Evolutionary conservation across 2,113 vertebrate species (phyloP), one percentile per base, ranked within the genome.

Genomic region (Siniperca chuatsi): DNA sequence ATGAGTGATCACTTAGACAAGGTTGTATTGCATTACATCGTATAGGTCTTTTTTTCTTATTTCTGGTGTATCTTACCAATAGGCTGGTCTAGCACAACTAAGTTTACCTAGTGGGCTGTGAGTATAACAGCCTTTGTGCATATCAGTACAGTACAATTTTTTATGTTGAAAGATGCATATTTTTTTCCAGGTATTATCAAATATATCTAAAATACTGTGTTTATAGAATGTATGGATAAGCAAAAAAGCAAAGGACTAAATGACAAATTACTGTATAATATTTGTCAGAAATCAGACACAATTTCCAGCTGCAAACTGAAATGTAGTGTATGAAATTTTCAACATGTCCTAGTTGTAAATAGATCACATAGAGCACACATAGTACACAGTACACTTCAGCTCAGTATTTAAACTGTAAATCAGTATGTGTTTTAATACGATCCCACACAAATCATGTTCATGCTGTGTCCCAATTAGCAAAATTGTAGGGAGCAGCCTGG

Each of bases 391-490:
- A 37, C 35, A 42, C 18, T 62, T n/a, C 10, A 42, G 33, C 12
- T 54, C 21, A 62, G 60, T 50, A 50, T 50, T 50, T 50, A 6
- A 40, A 50, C 35, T 33, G 57, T 44, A 40, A 67, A 23, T 75
- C 35, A 15, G 42, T 62, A 29, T 35, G 71, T 82, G 15, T 68
- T 60, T 75, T 21, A 69, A 35, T 79, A 35, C 73, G 54, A 79
- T 79, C 33, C 33, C 21, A 57, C 44, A 75, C 40, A 65, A 21
- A 75, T 67, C 35, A 29, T 48, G 35, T 48, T 52, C 52, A 29
- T 55, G 11, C 73, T 52, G 67, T 58, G 23, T 82, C 35, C 10
- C 33, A 64, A 48, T 84, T 72, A 62, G 54, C 48, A 37, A 23
- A 57, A 74, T 6, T 55, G 40, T 55, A 13, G 35, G n/a, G 13